These are phyloP conservation scores for Leptura quadrifasciata DNA, from an alignment of 2,888 invertebrate species.

Conservation along the genomic window DNA sequence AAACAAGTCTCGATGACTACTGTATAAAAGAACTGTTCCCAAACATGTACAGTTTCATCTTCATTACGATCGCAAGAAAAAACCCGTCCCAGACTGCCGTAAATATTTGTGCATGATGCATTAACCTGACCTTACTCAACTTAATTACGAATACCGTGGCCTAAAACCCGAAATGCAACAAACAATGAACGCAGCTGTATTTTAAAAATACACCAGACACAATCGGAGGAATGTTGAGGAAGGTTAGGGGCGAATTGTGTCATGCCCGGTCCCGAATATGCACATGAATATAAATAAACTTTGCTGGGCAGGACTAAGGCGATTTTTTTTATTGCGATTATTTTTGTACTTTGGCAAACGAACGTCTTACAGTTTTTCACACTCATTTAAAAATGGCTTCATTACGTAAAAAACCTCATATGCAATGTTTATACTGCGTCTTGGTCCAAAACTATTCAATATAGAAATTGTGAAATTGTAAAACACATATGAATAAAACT, in stretches of 20 bases:
- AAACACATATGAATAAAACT: too few relatives aligned
- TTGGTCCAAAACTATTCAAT: too few relatives aligned
- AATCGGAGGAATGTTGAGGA: conserved; percentile 61
- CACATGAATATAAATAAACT: conserved; percentile 47
- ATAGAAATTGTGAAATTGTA: too few relatives aligned
- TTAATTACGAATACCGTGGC: conserved; percentile 44
- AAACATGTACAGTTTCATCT: conserved; percentile 27
- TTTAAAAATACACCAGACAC: conserved; percentile 45
- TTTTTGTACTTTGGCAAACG: neutral
- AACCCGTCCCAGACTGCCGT: conserved; percentile 40
- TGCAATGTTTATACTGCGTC: too few relatives aligned
- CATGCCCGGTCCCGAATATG: conserved; percentile 58
- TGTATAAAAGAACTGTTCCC: conserved; percentile 28
- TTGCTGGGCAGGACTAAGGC: conserved; percentile 50
- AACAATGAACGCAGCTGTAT: conserved; percentile 44
- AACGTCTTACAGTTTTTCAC: too few relatives aligned
- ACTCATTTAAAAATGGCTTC: too few relatives aligned
- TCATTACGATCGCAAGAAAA: conserved; percentile 24
- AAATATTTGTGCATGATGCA: conserved; percentile 44
- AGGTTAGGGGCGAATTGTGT: conserved; percentile 61
- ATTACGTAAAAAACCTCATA: too few relatives aligned
- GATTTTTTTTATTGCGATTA: conserved; percentile 14
- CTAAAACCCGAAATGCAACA: conserved; percentile 44
- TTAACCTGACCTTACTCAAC: conserved; percentile 45
- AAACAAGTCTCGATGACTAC: neutral